phyloP scores from a whole-genome alignment of 2,888 invertebrate genomes.

The Yponomeuta sedellus region DNA sequence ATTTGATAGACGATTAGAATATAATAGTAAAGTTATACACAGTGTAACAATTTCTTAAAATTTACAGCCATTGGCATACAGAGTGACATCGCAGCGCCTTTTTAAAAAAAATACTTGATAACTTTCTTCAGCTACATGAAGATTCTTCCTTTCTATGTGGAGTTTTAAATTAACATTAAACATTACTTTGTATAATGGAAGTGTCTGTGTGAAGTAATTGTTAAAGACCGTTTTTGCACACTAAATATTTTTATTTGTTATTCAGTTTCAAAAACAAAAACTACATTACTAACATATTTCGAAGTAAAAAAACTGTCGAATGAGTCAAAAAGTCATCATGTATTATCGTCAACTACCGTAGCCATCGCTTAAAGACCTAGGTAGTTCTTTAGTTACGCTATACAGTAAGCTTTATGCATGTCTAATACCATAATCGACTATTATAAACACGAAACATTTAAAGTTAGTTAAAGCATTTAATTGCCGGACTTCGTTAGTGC shows the following conservation, averaged over 20 bases:
- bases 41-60: constrained; percentile 68
- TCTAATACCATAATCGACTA: constrained; percentile 51
- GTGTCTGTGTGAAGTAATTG: background rate
- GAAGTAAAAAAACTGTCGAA: background rate
- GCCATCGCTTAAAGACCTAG: background rate
- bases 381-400: constrained; percentile 18
- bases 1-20: constrained; percentile 64
- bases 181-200: background rate
- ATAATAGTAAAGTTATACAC: constrained; percentile 46
- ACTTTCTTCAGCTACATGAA: background rate
- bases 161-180: background rate
- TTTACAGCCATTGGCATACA: constrained; percentile 55
- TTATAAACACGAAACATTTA: constrained; percentile 68
- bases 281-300: background rate
- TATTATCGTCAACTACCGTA: background rate
- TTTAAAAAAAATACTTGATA: background rate
- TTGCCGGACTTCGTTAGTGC: constrained; percentile 45
- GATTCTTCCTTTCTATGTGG: background rate
- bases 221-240: too few species aligned
- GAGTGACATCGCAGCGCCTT: constrained; percentile 29
- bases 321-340: background rate
- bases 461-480: constrained; percentile 72
- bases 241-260: too few species aligned
- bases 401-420: background rate
- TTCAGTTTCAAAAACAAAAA: too few species aligned